phyloP scores from a whole-genome alignment of 1,140 invertebrate genomes.

The Hestina assimilis region DNA sequence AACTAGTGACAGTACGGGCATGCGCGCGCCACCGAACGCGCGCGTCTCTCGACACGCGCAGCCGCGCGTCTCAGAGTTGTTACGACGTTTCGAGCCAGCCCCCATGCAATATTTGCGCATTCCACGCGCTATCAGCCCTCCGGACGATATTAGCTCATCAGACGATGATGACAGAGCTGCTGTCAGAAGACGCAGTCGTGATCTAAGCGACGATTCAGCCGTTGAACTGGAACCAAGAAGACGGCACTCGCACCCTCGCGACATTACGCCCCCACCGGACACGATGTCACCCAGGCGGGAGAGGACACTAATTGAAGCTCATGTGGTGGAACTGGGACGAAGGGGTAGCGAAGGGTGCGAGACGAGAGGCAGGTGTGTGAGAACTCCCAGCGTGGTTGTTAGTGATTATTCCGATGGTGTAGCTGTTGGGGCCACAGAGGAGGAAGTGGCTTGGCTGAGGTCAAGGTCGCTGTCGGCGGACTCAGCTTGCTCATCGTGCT shows the following conservation, averaged over 20 bases:
- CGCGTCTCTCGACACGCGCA: constrained; percentile 55
- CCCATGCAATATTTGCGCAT: constrained; percentile 71
- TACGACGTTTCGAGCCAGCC: constrained; percentile 58
- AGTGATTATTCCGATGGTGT: constrained; percentile 90
- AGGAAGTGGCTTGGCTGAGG: constrained; percentile 83
- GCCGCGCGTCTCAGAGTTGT: constrained; percentile 61
- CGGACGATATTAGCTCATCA: constrained; percentile 63
- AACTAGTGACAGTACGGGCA: constrained; percentile 46
- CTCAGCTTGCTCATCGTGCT: constrained; percentile 82
- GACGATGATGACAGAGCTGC: constrained; percentile 70
- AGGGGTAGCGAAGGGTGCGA: constrained; percentile 68
- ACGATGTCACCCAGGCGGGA: constrained; percentile 60
- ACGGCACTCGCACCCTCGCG: constrained; percentile 61
- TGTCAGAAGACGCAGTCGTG: constrained; percentile 62
- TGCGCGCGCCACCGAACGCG: constrained; percentile 53
- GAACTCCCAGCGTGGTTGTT: constrained; percentile 90
- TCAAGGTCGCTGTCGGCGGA: constrained; percentile 79
- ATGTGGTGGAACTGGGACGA: constrained; percentile 65
- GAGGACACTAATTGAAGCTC: constrained; percentile 69
- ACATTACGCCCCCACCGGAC: constrained; percentile 57
- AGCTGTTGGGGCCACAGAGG: constrained; percentile 81
- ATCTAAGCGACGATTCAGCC: constrained; percentile 71
- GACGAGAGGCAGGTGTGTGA: constrained; percentile 80
- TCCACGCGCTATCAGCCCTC: constrained; percentile 55
- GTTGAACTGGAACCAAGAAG: constrained; percentile 67